Base-by-base conservation (phyloP, 2,113 vertebrate species). In the Neolamprologus modestus region DNA sequence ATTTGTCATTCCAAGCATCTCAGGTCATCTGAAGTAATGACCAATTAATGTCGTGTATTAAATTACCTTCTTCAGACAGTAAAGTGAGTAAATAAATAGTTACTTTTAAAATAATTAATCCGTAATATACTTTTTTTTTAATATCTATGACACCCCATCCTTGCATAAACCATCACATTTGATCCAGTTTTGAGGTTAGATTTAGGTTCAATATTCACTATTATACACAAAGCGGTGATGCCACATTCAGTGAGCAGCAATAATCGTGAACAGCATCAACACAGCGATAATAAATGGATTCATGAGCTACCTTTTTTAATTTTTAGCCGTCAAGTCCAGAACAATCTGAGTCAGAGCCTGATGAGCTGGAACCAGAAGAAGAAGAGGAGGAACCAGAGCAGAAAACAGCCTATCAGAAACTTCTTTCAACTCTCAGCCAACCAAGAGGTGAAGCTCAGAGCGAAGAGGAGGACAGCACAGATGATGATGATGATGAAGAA, bases 371-470 rank as follows among this genome's bases (percentile, higher is more conserved):
- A 68, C 33, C 63, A 68, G 33, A 86, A 9, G 87, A 98, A 73
- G 96, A 98, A 0, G 98, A 98, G 13, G 92, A 93, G 47, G 98
- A 97, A 87, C 93, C 94, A 47, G 97, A 98, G 33, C 96, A 96
- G 6, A 82, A 96, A 73, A 97, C 97, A 26, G 97, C 97, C 3
- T 99, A 99, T 90, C 97, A 98, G 84, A 97, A 96, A 59, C 97
- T 99, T n/a, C 96, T 99, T n/a, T 97, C 97, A 80, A 98, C 97
- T 1, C 94, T 99, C 52, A 97, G 94, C 87, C 93, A 92, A 57
- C 87, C 91, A 1, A 91, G 95, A 4, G 87, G 95, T 53, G 94
- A 97, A 0, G 95, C 95, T 5, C 95, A 95, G 3, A 96, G 97
- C 3, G 95, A 96, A 3, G 96, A 79, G 12, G 93, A 93, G 9